Evolutionary conservation across 1,140 invertebrate species (phyloP).

Genomic region (Drosophila oshimai): DNA sequence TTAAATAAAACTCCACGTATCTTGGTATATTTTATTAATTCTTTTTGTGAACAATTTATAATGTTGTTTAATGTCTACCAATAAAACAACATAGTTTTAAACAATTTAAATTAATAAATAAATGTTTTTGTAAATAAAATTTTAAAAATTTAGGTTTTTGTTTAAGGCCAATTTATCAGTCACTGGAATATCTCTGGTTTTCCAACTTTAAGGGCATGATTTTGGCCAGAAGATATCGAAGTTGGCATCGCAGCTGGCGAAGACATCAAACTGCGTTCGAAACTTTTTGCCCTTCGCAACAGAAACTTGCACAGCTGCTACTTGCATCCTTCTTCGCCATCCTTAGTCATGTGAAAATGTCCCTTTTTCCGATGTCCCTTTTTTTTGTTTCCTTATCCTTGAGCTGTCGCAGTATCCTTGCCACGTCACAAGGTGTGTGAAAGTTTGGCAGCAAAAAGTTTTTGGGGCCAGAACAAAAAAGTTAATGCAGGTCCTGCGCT

Average conservation of each 20-base stretch:
- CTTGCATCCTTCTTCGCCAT: constrained; percentile 1
- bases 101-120: background rate
- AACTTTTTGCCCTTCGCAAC: constrained; percentile 40
- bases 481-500: constrained; percentile 38
- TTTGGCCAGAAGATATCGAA: constrained; percentile 3
- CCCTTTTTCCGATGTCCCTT: background rate
- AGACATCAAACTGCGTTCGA: constrained; percentile 53
- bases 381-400: constrained; percentile 23
- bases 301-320: constrained; percentile 35
- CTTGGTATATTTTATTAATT: too few species aligned
- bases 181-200: background rate
- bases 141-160: too few species aligned
- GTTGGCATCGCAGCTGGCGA: constrained; percentile 9
- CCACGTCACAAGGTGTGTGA: constrained; percentile 58
- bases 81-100: too few species aligned
- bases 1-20: too few species aligned
- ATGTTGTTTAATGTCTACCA: too few species aligned
- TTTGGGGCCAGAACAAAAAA: constrained; percentile 10
- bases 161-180: too few species aligned
- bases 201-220: background rate
- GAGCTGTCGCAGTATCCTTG: constrained; percentile 19
- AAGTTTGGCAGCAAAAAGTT: constrained; percentile 52
- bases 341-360: constrained; percentile 61
- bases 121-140: too few species aligned
- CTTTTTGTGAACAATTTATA: too few species aligned